Evolutionary conservation across 1,140 invertebrate genomes (phyloP), one percentile per base, ranked within the genome.

Genomic region (Lucilia sericata): DNA sequence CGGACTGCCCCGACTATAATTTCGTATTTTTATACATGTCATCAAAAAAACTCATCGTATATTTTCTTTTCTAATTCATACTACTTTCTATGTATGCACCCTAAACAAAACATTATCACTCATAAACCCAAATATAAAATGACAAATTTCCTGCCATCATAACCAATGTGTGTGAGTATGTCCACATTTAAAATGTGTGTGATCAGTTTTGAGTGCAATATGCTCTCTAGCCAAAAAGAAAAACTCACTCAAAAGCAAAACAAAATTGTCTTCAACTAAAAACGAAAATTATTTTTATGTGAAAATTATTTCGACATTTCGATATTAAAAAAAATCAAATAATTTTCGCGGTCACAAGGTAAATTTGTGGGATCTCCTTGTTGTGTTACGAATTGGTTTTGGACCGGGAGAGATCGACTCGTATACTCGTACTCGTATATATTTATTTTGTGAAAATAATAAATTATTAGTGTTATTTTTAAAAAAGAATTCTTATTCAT

Each of bases 341-440:
- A 86, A 88, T 89, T 91, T 91, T 91, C 88, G 90, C 90, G 90
- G 90, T 91, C 90, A 91, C 90, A 91, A 91, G 90, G 89, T 91
- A 91, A 91, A 91, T 88, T 89, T 89, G 88, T 91, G 87, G 88
- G 89, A 89, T 89, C 88, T 91, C 87, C 88, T 89, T 88, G 90
- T 88, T 91, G 88, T 91, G 90, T 91, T 91, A 90, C 90, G 90
- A 91, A 91, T 91, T 91, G 88, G 90, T 91, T 91, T 90, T 91
- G 88, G 89, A 91, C 90, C 90, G 90, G 90, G 90, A 90, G 88
- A 91, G 90, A 91, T 91, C 90, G 90, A 90, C 89, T 90, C 89
- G 89, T 90, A 90, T 90, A 90, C 87, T 89, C 89, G 89, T 90
- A 89, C 88, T 88, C 87, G 88, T 85, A 88, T 85, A 83, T 82